These are phyloP conservation scores for Mohoua ochrocephala DNA, from an alignment of 2,113 vertebrate genomes.

Conservation along the genomic window DNA sequence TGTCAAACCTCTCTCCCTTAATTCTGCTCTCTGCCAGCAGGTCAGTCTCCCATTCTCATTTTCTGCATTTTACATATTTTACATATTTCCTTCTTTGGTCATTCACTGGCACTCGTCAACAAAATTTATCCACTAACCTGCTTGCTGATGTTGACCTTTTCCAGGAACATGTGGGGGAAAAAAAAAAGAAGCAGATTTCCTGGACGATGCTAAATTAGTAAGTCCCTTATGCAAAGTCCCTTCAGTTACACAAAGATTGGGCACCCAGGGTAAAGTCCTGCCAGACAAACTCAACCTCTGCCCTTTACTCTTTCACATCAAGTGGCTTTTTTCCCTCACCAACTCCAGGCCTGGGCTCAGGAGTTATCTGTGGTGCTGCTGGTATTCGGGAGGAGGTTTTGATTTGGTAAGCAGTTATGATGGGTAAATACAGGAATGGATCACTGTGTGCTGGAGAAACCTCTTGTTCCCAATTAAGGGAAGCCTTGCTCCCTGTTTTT, in stretches of 20 bases:
- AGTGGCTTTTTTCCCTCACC: not conserved
- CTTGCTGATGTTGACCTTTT: conserved; percentile 24
- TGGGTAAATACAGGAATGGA: not conserved
- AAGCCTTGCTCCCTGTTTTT: not conserved
- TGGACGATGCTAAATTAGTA: conserved; percentile 11
- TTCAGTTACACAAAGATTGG: not conserved
- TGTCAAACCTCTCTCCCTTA: not conserved
- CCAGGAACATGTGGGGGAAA: conserved; percentile 16
- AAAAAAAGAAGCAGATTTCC: not conserved
- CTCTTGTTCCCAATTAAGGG: not conserved
- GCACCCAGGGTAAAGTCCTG: not conserved
- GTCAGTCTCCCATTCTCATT: not conserved
- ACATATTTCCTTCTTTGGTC: not conserved
- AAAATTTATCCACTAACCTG: not conserved
- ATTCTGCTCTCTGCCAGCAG: not conserved
- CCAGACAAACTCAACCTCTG: not conserved
- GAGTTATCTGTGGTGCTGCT: not conserved
- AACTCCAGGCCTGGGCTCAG: not conserved
- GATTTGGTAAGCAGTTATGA: not conserved
- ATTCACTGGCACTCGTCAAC: conserved; percentile 2
- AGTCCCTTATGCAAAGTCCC: not conserved
- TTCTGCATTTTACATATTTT: conserved; percentile 1
- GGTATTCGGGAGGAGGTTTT: not conserved
- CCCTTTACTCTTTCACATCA: not conserved
- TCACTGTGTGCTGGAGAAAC: not conserved